Evolutionary conservation across 1,140 invertebrate species (phyloP), one percentile per base, ranked within the genome.

Genomic region (Cardiocondyla obscurior): DNA sequence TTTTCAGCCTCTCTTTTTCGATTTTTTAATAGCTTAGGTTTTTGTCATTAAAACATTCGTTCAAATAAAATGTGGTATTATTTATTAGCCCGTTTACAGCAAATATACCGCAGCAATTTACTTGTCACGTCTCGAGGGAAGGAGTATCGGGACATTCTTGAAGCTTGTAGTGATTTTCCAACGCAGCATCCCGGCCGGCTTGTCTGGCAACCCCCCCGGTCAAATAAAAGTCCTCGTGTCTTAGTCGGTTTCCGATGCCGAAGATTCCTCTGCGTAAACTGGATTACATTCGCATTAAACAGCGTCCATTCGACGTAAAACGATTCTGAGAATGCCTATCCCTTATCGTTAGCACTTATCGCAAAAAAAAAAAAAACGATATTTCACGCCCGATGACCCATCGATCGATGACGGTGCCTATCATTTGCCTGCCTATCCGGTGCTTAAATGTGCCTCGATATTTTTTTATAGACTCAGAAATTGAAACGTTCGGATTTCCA

Each of bases 191-290:
- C 67, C 96, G 96, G 28, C 95, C 94, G 0, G 95, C 95, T 85
- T 96, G 96, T 16, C 65, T 49, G 91, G 89, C 6, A 92, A 91
- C n/a, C 95, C 36, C 95, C 36, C 95, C 94, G 85, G 96, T 96
- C 14, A 95, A 94, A 82, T 95, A 96, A 91, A 96, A 96, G 88
- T 96, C 96, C 0, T 94, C 93, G 85, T 95, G 95, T 25, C 95
- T 95, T 33, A 95, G 88, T 1, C n/a, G 92, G n/a, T 93, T 91
- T 4, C 91, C 93, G 39, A 95, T 94, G 1, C 95, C 95, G 22
- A 95, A 90, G 44, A 94, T 93, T 70, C 95, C 94, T 39, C 95
- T 0, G 96, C 95, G 76, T 95, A 95, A n/a, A 93, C 88, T 30
- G 28, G 5, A 62, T 62, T 62, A 62, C 19, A 16, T 42, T 0